Evolutionary conservation across 2,797 vertebrate species (phyloP).

Genomic region (Pagetopsis macropterus): DNA sequence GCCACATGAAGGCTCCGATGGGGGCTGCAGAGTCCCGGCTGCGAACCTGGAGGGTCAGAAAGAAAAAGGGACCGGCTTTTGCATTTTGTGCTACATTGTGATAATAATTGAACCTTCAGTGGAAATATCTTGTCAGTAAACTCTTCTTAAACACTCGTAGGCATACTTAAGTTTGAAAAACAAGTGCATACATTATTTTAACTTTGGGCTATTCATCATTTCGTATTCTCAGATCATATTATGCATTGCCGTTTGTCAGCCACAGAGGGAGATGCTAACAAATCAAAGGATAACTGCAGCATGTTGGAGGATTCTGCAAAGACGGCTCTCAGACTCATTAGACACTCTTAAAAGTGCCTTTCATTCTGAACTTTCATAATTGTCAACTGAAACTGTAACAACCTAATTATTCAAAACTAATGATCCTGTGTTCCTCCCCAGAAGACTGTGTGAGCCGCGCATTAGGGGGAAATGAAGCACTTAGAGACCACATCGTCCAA

Average conservation of each 20-base stretch:
- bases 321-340: slow-evolving; percentile 47
- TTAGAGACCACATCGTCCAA: slow-evolving; percentile 26
- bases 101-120: slow-evolving; percentile 5
- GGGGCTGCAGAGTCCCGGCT: slow-evolving; percentile 91
- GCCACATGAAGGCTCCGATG: slow-evolving; percentile 96
- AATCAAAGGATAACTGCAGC: slow-evolving; percentile 54
- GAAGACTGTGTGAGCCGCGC: slow-evolving; percentile 28
- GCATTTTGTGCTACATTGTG: background rate
- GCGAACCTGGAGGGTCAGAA: slow-evolving; percentile 78
- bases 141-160: slow-evolving; percentile 2
- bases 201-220: slow-evolving; percentile 35
- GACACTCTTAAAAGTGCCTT: slow-evolving; percentile 36
- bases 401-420: slow-evolving; percentile 65
- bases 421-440: slow-evolving; percentile 40
- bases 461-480: slow-evolving; percentile 44
- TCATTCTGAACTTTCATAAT: slow-evolving; percentile 64
- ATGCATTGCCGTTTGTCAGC: slow-evolving; percentile 45
- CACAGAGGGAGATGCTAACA: slow-evolving; percentile 51
- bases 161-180: slow-evolving; percentile 4
- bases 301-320: slow-evolving; percentile 37
- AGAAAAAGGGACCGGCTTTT: slow-evolving; percentile 4
- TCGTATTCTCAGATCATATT: slow-evolving; percentile 46
- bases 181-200: slow-evolving; percentile 24
- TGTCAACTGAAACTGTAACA: slow-evolving; percentile 38
- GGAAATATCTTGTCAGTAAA: slow-evolving; percentile 16